Evolutionary conservation across 2,888 invertebrate genomes (phyloP).

Genomic region (Hypena proboscidalis): DNA sequence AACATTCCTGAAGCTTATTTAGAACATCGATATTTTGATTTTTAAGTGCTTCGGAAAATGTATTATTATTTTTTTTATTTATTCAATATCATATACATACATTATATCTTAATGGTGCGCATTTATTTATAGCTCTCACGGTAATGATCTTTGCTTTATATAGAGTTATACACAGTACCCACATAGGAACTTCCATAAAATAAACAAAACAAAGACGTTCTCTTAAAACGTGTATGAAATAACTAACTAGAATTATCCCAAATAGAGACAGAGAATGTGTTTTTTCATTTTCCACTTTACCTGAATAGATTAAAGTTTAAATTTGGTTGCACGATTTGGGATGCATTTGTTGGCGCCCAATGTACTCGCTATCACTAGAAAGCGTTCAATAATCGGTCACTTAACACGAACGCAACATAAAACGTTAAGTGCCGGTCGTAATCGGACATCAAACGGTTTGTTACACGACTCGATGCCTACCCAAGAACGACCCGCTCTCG

Average conservation of each 20-base stretch:
- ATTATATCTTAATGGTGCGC: too few relatives aligned
- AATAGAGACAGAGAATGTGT: slow-evolving; percentile 2
- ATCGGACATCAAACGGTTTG: slow-evolving; percentile 64
- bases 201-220: too few relatives aligned
- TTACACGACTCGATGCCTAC: slow-evolving; percentile 53
- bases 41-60: too few relatives aligned
- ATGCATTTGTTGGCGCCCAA: slow-evolving; percentile 28
- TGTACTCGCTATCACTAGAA: slow-evolving; percentile 49
- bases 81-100: too few relatives aligned
- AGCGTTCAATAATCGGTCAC: slow-evolving; percentile 64
- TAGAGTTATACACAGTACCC: too few relatives aligned
- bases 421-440: slow-evolving; percentile 60
- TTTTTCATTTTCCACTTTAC: slow-evolving; percentile 15
- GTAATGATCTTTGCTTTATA: too few relatives aligned
- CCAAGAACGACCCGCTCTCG: slow-evolving; percentile 35
- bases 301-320: slow-evolving; percentile 13
- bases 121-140: too few relatives aligned
- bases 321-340: slow-evolving; percentile 17
- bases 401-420: slow-evolving; percentile 59
- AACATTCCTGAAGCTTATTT: slow-evolving; percentile 2
- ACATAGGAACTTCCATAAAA: too few relatives aligned
- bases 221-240: too few relatives aligned
- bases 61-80: too few relatives aligned
- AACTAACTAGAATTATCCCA: slow-evolving; percentile 29
- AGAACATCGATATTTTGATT: neutral